Percentiles rank a stretch among this genome's conserved stretches.
Evolutionary conservation across 1,140 invertebrate genomes (phyloP).

Genomic region (Drosophila rhopaloa): DNA sequence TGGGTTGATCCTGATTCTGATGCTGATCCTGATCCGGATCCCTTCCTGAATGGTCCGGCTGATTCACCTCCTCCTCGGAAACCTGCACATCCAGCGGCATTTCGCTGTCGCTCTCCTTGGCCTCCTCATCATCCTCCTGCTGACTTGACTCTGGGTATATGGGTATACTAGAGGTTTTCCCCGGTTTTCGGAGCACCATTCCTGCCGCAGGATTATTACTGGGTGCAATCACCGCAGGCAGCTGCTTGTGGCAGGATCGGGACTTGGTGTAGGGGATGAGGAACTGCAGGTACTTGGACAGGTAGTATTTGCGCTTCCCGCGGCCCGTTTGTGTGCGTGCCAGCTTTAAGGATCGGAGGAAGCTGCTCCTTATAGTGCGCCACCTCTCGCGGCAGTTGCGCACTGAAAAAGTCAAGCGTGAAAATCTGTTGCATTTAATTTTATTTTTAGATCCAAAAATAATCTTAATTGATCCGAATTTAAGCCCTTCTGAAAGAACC

Average conservation of each 20-base stretch:
- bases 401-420: slow-evolving; percentile 31
- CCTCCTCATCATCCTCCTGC: slow-evolving; percentile 26
- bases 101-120: slow-evolving; percentile 46
- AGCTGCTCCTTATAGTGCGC: slow-evolving; percentile 80
- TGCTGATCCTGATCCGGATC: not conserved
- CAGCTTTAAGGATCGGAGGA: slow-evolving; percentile 74
- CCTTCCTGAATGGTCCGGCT: not conserved
- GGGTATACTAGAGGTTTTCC: slow-evolving; percentile 14
- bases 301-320: slow-evolving; percentile 79
- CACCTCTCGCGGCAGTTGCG: slow-evolving; percentile 78
- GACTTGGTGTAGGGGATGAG: slow-evolving; percentile 79
- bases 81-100: slow-evolving; percentile 53
- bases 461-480: no score
- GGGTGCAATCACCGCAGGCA: not conserved
- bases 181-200: slow-evolving; percentile 61
- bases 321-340: slow-evolving; percentile 75
- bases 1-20: slow-evolving; percentile 3
- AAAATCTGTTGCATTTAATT: not conserved
- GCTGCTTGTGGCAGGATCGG: slow-evolving; percentile 53
- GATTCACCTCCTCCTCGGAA: slow-evolving; percentile 35
- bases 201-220: not conserved
- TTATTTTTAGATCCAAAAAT: no score
- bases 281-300: slow-evolving; percentile 80
- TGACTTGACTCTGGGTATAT: slow-evolving; percentile 38
- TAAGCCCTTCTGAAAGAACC: no score